Evolutionary conservation across 2,797 vertebrate genomes (phyloP).

Genomic region (Adrianichthys oophorus): DNA sequence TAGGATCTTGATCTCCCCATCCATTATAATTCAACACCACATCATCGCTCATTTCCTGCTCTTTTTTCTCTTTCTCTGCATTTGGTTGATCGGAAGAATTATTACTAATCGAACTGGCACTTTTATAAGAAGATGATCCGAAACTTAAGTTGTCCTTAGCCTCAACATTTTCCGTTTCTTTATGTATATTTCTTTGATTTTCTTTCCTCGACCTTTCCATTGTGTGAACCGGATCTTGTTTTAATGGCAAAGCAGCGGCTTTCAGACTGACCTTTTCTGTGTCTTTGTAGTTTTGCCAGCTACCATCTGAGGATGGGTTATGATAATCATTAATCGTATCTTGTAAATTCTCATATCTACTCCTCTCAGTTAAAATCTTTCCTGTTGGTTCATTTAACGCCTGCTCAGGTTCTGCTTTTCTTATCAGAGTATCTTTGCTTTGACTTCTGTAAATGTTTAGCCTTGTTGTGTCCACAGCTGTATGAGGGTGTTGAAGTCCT

Average conservation of each 20-base stretch:
- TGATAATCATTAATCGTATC: slow-evolving; percentile 58
- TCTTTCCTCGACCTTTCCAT: slow-evolving; percentile 53
- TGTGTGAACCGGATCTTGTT: slow-evolving; percentile 58
- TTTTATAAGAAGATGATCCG: slow-evolving; percentile 24
- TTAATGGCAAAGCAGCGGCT: slow-evolving; percentile 45
- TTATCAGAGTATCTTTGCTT: slow-evolving; percentile 50
- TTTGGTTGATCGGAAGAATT: slow-evolving; percentile 29
- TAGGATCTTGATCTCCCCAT: slow-evolving; percentile 36
- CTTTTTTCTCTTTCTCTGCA: slow-evolving; percentile 17
- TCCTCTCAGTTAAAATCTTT: slow-evolving; percentile 48
- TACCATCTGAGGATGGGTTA: slow-evolving; percentile 57
- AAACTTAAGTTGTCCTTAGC: slow-evolving; percentile 34
- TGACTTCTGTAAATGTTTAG: slow-evolving; percentile 44
- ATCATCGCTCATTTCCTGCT: slow-evolving; percentile 33
- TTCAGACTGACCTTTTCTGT: slow-evolving; percentile 42
- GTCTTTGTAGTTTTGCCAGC: slow-evolving; percentile 43
- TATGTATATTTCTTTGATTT: slow-evolving; percentile 45
- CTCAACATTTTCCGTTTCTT: slow-evolving; percentile 43
- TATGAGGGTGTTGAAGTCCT: slow-evolving; percentile 31
- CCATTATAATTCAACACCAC: slow-evolving; percentile 23
- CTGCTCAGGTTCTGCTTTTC: slow-evolving; percentile 42
- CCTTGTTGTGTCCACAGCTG: slow-evolving; percentile 28
- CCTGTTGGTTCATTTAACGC: slow-evolving; percentile 54
- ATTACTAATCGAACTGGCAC: slow-evolving; percentile 5
- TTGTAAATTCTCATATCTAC: slow-evolving; percentile 58